Base-by-base conservation (phyloP, 2,797 vertebrate genomes). In the Sebastes steindachneri region DNA sequence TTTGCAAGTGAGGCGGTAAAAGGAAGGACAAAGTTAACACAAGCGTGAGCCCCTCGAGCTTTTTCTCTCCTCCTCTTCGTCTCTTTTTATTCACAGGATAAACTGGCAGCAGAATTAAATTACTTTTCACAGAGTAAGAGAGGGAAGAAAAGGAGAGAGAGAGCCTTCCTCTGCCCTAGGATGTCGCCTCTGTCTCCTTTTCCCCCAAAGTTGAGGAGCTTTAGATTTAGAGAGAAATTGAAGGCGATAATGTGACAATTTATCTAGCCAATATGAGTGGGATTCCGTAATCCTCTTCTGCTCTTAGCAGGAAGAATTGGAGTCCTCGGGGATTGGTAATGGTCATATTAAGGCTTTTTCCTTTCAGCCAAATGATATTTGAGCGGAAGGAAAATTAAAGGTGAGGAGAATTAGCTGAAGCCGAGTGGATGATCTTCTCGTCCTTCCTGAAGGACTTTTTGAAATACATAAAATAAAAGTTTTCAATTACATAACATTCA, bases 51-150 rank as follows among this genome's bases (percentile, higher is more conserved):
- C 82, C 84, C 86, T 86, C n/a, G 3, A 89, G 83, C 86, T 57
- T 65, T 89, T 82, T 58, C 65, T 80, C 78, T 84, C 58, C 62
- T 77, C 29, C 77, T 86, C 79, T 60, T 73, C 72, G 48, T 90
- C 57, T 79, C 73, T 88, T 88, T n/a, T 84, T 88, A 85, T 85
- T 76, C 21, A 60, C 63, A 45, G 70, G 76, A 84, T 90, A 87
- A 90, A 88, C 75, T 75, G 85, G 69, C 71, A 35, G 75, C 25
- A 68, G 67, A 84, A 82, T 74, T 75, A 62, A 86, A 89, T 92
- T 80, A 90, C 84, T 87, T 84, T 73, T 82, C 73, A 57, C 48
- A 68, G 68, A 65, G 41, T 11, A 0, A 70, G 75, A 33, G 48
- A 37, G 65, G 71, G 55, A 28, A 74, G 26, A 66, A 31, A 23